These are phyloP conservation scores for Amaurobius ferox DNA, from an alignment of 2,888 invertebrate genomes.

Conservation along the genomic window DNA sequence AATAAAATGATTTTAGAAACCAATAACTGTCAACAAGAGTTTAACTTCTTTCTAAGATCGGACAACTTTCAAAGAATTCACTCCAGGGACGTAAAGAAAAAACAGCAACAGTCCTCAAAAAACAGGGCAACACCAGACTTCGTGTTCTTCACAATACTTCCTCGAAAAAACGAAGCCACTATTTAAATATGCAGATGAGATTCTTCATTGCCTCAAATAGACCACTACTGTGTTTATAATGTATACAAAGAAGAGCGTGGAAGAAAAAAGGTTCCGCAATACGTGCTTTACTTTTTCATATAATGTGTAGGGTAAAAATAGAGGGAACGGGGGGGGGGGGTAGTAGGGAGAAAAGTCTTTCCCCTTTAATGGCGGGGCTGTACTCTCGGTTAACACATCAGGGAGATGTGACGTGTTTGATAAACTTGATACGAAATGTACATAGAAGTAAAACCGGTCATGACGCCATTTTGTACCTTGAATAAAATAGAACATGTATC, in stretches of 20 bases:
- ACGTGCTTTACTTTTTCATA: slow-evolving; percentile 24
- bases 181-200: slow-evolving; percentile 60
- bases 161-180: slow-evolving; percentile 16
- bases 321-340: not conserved
- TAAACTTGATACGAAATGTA: slow-evolving; percentile 32
- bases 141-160: not conserved
- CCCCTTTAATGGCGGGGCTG: slow-evolving; percentile 53
- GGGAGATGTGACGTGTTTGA: slow-evolving; percentile 65
- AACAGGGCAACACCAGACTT: not conserved
- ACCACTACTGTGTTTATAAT: slow-evolving; percentile 49
- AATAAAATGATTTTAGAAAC: slow-evolving; percentile 8
- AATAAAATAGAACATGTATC: too few relatives aligned
- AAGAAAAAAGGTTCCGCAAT: slow-evolving; percentile 27
- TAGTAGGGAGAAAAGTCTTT: slow-evolving; percentile 8
- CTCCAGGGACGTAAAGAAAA: not conserved
- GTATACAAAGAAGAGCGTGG: slow-evolving; percentile 38
- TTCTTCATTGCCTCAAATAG: slow-evolving; percentile 49
- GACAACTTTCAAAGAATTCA: not conserved
- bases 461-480: slow-evolving; percentile 33
- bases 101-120: not conserved
- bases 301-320: slow-evolving; percentile 19
- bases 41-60: not conserved
- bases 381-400: slow-evolving; percentile 68
- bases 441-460: not conserved
- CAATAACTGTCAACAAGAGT: slow-evolving; percentile 35